Evolutionary conservation across 2,888 invertebrate species (phyloP).

Genomic region (Schizaphis graminum): DNA sequence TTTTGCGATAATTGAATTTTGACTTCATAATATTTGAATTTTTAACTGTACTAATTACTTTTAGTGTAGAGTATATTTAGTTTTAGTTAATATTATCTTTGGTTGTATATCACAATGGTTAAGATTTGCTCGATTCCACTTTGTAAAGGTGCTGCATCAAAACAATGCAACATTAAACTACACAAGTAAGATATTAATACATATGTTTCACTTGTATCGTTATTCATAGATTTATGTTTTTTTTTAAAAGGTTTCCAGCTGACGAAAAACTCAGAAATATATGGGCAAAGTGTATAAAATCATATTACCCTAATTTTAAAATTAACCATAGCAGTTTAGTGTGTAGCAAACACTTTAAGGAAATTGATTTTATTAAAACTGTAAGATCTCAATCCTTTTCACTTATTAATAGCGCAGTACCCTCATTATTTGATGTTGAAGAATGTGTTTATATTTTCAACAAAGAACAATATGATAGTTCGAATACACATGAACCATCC

Average conservation of each 20-base stretch:
- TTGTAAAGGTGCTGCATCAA: conserved; percentile 20
- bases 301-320: too few species aligned
- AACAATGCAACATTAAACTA: conserved; percentile 29
- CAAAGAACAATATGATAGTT: not conserved
- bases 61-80: conserved; percentile 5
- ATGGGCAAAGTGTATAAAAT: too few species aligned
- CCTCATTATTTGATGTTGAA: conserved; percentile 3
- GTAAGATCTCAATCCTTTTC: not conserved
- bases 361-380: not conserved
- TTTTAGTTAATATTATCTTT: conserved; percentile 1
- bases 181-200: conserved; percentile 11
- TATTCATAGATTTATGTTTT: not conserved
- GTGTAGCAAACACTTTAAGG: not conserved
- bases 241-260: not conserved
- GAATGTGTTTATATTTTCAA: conserved; percentile 18
- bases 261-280: too few species aligned
- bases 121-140: not conserved
- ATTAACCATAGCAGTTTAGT: not conserved
- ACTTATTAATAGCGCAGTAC: not conserved
- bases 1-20: conserved; percentile 15
- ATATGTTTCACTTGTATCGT: conserved; percentile 3
- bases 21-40: conserved; percentile 21
- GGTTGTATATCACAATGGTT: conserved; percentile 22
- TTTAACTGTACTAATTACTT: conserved; percentile 17
- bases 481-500: too few species aligned